Conservation (phyloP, 2,888 invertebrate genomes). For the Melinaea menophilus region DNA sequence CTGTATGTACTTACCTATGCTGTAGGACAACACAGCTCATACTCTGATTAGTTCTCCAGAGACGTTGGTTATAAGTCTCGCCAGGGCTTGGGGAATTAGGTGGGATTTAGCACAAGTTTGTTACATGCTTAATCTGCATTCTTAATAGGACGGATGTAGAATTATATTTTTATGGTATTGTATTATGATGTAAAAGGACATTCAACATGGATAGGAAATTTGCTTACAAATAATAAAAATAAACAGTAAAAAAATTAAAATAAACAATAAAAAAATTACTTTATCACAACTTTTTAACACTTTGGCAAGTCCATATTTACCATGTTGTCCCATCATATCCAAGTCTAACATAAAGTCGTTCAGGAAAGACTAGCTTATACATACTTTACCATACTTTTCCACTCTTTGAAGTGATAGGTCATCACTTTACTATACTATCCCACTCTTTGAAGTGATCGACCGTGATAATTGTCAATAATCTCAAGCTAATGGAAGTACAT, state of each 20-base stretch:
- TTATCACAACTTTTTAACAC: too few species aligned
- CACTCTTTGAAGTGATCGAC: constrained; percentile 12
- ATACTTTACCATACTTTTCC: constrained; percentile 37
- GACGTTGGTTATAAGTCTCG: constrained; percentile 19
- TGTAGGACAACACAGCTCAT: constrained; percentile 17
- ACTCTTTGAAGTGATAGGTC: constrained; percentile 64
- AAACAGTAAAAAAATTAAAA: too few species aligned
- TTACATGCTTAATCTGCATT: background rate
- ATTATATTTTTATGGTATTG: background rate
- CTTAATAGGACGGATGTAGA: background rate
- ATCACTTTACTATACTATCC: too few species aligned
- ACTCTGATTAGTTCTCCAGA: constrained; percentile 21
- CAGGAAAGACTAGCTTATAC: background rate
- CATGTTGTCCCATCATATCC: background rate
- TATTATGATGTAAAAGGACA: background rate
- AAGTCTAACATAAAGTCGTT: background rate
- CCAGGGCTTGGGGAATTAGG: constrained; percentile 18
- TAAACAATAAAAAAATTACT: too few species aligned
- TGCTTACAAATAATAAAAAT: too few species aligned
- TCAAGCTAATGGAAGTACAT: constrained; percentile 41
- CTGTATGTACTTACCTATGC: background rate
- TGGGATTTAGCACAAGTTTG: constrained; percentile 12
- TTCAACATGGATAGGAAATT: too few species aligned
- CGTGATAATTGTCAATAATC: constrained; percentile 71
- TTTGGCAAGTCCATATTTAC: background rate